phyloP scores from a whole-genome alignment of 2,113 vertebrate species.

The Carassius carassius region DNA sequence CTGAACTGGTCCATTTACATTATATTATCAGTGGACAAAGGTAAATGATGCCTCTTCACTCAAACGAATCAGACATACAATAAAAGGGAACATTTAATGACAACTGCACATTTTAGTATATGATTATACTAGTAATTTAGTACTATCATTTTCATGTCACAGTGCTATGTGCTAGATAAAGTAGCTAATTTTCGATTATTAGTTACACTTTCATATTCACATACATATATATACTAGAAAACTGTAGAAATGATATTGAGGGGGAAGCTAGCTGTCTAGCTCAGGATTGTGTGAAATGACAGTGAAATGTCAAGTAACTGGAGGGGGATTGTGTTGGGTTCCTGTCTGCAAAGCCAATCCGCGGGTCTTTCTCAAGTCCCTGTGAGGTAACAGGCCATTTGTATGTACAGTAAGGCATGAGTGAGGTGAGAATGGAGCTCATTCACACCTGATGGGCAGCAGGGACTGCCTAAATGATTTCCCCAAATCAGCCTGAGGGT shows the following conservation, averaged over 20 bases:
- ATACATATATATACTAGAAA: not conserved
- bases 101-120: too few species aligned
- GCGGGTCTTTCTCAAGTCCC: conserved; percentile 67
- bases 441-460: conserved; percentile 71
- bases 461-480: conserved; percentile 35
- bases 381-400: conserved; percentile 73
- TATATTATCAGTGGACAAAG: not conserved
- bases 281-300: not conserved
- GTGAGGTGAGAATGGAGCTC: conserved; percentile 61
- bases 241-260: not conserved
- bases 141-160: not conserved
- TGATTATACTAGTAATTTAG: too few species aligned
- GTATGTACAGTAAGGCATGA: conserved; percentile 62
- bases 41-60: not conserved
- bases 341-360: not conserved
- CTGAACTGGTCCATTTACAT: not conserved
- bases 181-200: not conserved
- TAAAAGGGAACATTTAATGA: too few species aligned
- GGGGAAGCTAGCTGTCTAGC: not conserved
- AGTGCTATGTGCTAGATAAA: not conserved
- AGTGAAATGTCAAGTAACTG: not conserved
- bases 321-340: not conserved
- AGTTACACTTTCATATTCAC: not conserved
- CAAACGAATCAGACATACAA: not conserved
- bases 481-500: not conserved